phyloP scores from a whole-genome alignment of 2,113 vertebrate species.

The Sterna hirundo region DNA sequence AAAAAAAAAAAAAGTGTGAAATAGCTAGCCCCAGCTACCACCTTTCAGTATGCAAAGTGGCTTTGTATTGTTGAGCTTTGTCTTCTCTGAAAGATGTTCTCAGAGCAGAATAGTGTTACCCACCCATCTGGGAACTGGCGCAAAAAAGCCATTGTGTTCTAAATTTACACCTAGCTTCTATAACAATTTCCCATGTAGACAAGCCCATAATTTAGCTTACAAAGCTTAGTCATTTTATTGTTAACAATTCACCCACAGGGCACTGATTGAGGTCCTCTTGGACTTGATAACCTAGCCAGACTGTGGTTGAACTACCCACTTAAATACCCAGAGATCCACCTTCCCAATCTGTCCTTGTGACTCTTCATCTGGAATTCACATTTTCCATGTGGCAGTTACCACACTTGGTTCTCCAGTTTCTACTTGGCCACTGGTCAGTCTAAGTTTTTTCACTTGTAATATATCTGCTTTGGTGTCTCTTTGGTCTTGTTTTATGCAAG shows the following conservation, averaged over 20 bases:
- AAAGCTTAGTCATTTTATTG: neutral
- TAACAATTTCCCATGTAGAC: neutral
- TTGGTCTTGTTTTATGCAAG: constrained; percentile 41
- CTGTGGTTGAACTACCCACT: neutral
- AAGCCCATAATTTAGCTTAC: neutral
- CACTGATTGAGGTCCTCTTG: neutral
- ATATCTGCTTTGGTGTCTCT: constrained; percentile 45
- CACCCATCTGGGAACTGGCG: neutral
- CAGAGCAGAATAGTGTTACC: neutral
- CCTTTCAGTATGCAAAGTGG: neutral
- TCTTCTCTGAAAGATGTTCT: neutral
- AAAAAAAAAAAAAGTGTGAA: neutral
- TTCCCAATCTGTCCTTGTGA: neutral
- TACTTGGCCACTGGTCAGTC: constrained; percentile 52
- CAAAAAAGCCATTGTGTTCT: neutral
- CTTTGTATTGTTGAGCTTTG: neutral
- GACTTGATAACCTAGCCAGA: neutral
- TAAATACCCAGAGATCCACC: neutral
- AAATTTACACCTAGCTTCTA: constrained; percentile 11
- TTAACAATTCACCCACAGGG: neutral
- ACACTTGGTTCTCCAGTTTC: constrained; percentile 27
- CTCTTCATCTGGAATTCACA: constrained; percentile 15
- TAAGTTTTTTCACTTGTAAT: constrained; percentile 42
- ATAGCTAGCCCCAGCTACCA: neutral
- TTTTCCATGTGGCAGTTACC: constrained; percentile 12